A percentile compares a stretch with the other conserved stretches of the same genome.
phyloP scores from a whole-genome alignment of 2,888 invertebrate genomes.

The Caenorhabditis sp. region DNA sequence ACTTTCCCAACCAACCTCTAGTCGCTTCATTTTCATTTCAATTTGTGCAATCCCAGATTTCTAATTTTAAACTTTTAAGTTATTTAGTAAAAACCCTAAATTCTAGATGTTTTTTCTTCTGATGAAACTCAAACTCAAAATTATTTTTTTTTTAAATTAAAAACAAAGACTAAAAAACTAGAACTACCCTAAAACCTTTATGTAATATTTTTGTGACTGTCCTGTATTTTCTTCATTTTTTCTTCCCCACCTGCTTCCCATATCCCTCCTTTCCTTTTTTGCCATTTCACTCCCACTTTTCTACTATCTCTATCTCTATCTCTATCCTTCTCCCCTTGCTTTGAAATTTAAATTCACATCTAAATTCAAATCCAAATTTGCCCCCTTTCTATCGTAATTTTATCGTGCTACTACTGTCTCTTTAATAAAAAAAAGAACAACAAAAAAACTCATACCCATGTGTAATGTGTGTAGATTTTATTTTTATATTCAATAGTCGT shows the following conservation, averaged over 20 bases:
- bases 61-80: too few species aligned
- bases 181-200: slow-evolving; percentile 44
- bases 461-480: too few species aligned
- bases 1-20: background rate
- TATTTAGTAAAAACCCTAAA: too few species aligned
- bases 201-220: slow-evolving; percentile 40
- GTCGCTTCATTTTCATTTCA: slow-evolving; percentile 30
- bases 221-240: background rate
- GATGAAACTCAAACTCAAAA: too few species aligned
- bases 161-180: too few species aligned
- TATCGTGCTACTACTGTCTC: slow-evolving; percentile 3
- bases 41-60: background rate
- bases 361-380: background rate
- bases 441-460: too few species aligned
- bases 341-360: background rate
- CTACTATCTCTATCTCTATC: slow-evolving; percentile 24
- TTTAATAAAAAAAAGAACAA: slow-evolving; percentile 19
- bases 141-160: too few species aligned
- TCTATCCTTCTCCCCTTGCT: slow-evolving; percentile 15
- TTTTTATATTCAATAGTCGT: too few species aligned
- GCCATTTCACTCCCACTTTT: slow-evolving; percentile 38
- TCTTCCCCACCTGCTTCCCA: slow-evolving; percentile 25
- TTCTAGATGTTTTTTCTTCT: too few species aligned
- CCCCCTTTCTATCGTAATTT: background rate
- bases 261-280: slow-evolving; percentile 26